Evolutionary conservation across 2,888 invertebrate species (phyloP).

Genomic region (Laspeyria flexula): DNA sequence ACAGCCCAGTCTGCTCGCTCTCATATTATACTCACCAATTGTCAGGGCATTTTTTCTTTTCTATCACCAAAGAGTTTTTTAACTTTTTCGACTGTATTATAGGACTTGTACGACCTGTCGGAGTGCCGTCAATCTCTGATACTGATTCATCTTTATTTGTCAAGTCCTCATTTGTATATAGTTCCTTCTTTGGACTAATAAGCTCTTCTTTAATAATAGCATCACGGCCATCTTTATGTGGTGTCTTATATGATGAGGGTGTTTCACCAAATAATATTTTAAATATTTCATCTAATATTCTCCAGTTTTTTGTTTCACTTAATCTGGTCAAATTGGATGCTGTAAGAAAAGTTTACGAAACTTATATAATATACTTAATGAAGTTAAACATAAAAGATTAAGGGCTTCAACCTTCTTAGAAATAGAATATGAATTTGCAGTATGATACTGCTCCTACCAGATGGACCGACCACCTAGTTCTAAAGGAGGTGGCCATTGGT

Average conservation of each 20-base stretch:
- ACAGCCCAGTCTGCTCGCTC: not conserved
- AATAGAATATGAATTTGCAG: too few relatives aligned
- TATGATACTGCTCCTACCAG: too few relatives aligned
- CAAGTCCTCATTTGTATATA: slow-evolving; percentile 42
- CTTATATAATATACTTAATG: too few relatives aligned
- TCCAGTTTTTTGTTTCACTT: slow-evolving; percentile 67
- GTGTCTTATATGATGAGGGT: slow-evolving; percentile 9
- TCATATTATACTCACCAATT: slow-evolving; percentile 65
- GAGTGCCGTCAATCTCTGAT: slow-evolving; percentile 73
- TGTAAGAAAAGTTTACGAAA: slow-evolving; percentile 25
- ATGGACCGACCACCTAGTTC: too few relatives aligned
- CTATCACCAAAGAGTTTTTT: slow-evolving; percentile 42
- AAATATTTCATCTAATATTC: slow-evolving; percentile 60
- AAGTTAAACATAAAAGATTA: too few relatives aligned
- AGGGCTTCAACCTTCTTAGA: too few relatives aligned
- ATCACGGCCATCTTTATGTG: slow-evolving; percentile 15
- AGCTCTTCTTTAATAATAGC: slow-evolving; percentile 12
- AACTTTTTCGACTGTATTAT: slow-evolving; percentile 66
- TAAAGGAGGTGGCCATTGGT: too few relatives aligned
- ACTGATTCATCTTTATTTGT: slow-evolving; percentile 59
- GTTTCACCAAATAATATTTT: slow-evolving; percentile 63
- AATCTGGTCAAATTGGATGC: slow-evolving; percentile 63
- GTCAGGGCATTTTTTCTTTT: slow-evolving; percentile 73
- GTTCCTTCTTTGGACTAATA: slow-evolving; percentile 26
- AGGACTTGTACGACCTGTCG: slow-evolving; percentile 71